A percentile compares a stretch with the other conserved stretches of the same genome.
Conservation (phyloP, 2,888 invertebrate species). For the Neuroscelio doddi region DNA sequence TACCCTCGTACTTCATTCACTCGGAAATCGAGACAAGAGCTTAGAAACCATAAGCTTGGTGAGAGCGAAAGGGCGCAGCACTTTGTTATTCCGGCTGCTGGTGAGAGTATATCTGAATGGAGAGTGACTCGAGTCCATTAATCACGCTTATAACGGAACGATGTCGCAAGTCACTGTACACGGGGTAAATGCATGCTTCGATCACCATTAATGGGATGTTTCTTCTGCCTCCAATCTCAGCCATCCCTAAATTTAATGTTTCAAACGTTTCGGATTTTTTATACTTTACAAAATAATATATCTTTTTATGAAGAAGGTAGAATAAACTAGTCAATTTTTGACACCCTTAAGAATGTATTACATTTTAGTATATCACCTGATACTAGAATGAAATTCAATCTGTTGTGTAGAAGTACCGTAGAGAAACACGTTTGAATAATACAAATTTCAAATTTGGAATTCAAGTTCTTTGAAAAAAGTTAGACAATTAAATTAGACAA, state of each 20-base stretch:
- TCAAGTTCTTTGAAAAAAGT: slow-evolving; percentile 26
- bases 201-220: slow-evolving; percentile 51
- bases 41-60: slow-evolving; percentile 50
- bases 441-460: no score
- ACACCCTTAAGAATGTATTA: no score
- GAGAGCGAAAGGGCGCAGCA: slow-evolving; percentile 53
- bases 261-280: background rate
- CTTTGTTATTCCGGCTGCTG: slow-evolving; percentile 66
- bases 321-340: no score
- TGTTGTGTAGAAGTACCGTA: no score
- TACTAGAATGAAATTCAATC: no score
- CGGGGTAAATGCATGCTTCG: slow-evolving; percentile 61
- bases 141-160: slow-evolving; percentile 69
- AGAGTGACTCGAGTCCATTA: slow-evolving; percentile 68
- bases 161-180: slow-evolving; percentile 68
- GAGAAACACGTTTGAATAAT: no score
- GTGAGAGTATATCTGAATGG: slow-evolving; percentile 67
- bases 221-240: slow-evolving; percentile 34
- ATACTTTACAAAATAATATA: background rate
- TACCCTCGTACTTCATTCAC: slow-evolving; percentile 38
- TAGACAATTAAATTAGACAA: no score
- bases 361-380: no score
- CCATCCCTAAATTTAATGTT: background rate
- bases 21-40: slow-evolving; percentile 44
- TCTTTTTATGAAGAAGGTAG: no score